Evolutionary conservation across 2,888 invertebrate species (phyloP).

Genomic region (Drosophila recens): DNA sequence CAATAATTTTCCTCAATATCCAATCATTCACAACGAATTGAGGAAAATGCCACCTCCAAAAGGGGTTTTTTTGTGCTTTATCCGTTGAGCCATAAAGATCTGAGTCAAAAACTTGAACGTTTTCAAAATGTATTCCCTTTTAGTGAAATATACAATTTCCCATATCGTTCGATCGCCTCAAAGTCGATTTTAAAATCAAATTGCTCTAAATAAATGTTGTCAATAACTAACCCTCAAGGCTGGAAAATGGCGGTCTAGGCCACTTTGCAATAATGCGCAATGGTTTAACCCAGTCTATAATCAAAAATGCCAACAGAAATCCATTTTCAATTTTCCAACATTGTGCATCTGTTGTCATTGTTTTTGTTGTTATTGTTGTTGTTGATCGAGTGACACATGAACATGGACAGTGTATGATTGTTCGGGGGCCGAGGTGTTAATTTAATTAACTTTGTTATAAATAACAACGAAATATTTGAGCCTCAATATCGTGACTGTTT

Average conservation of each 20-base stretch:
- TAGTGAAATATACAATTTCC: too few species aligned
- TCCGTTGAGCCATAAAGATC: too few species aligned
- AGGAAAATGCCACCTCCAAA: too few species aligned
- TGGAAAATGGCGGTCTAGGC: slow-evolving; percentile 1
- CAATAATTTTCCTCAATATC: too few species aligned
- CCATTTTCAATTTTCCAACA: slow-evolving; percentile 7
- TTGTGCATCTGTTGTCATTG: slow-evolving; percentile 17
- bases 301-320: slow-evolving; percentile 2
- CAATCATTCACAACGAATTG: too few species aligned
- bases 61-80: too few species aligned
- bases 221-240: not conserved
- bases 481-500: slow-evolving; percentile 76
- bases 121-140: too few species aligned
- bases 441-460: slow-evolving; percentile 77
- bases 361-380: slow-evolving; percentile 26
- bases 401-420: slow-evolving; percentile 13
- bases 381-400: slow-evolving; percentile 65
- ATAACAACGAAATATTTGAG: slow-evolving; percentile 76
- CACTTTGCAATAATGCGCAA: not conserved
- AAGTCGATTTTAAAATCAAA: too few species aligned
- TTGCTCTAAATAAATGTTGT: too few species aligned
- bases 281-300: slow-evolving; percentile 5
- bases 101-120: too few species aligned
- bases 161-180: too few species aligned
- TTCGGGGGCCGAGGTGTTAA: slow-evolving; percentile 61